A percentile compares a stretch with the other conserved stretches of the same genome.
phyloP scores from a whole-genome alignment of 2,888 invertebrate genomes.

The Coelinius sp. region DNA sequence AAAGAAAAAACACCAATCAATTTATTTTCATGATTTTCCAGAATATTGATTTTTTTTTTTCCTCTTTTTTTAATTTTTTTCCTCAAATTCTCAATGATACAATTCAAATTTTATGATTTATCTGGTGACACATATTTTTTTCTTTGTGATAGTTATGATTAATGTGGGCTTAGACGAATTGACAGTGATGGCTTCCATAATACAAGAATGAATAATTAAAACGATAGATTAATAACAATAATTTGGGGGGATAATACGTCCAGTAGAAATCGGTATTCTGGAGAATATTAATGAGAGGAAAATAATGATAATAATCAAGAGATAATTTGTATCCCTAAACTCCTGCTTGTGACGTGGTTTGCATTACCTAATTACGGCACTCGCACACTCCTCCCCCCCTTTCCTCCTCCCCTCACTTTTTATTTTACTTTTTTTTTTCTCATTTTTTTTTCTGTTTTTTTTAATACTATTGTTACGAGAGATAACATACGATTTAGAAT shows the following conservation, averaged over 20 bases:
- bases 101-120: not conserved
- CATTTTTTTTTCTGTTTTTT: constrained; percentile 41
- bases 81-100: too few species aligned
- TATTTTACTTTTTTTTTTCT: constrained; percentile 23
- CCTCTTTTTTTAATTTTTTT: not conserved
- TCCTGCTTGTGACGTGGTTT: constrained; percentile 40
- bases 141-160: not conserved
- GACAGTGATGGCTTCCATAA: constrained; percentile 24
- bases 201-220: not conserved
- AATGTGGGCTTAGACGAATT: constrained; percentile 5
- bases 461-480: constrained; percentile 62
- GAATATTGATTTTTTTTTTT: constrained; percentile 5
- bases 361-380: constrained; percentile 63
- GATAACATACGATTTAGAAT: constrained; percentile 66
- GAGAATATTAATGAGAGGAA: constrained; percentile 1
- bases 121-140: not conserved
- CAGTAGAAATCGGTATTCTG: constrained; percentile 14
- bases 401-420: too few species aligned
- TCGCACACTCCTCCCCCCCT: too few species aligned
- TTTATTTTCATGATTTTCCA: not conserved
- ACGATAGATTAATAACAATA: not conserved
- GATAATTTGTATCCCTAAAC: constrained; percentile 27
- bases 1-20: not conserved
- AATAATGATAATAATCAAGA: constrained; percentile 10
- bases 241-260: constrained; percentile 6